These are phyloP conservation scores for Piscicola geometra DNA, from an alignment of 2,888 invertebrate genomes.

Conservation along the genomic window DNA sequence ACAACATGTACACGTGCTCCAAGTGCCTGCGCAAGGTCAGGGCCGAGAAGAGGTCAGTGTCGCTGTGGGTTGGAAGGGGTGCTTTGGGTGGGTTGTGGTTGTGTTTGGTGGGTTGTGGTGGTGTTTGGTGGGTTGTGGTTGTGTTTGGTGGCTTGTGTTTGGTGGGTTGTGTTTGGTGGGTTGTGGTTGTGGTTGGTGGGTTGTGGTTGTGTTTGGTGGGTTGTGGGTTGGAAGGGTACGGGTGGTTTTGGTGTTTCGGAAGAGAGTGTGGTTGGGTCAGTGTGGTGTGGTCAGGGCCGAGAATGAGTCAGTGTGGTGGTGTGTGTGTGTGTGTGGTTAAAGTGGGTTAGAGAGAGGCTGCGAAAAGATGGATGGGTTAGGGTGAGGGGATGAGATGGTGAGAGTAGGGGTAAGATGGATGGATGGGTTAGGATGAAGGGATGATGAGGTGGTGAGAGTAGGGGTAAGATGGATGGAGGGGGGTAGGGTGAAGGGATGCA, in stretches of 20 bases:
- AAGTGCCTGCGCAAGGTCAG: slow-evolving; percentile 90
- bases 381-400: not conserved
- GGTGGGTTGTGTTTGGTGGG: not conserved
- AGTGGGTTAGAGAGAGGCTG: no score
- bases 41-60: slow-evolving; percentile 75
- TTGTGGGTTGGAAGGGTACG: slow-evolving; percentile 59
- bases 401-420: no score
- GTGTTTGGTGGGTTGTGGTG: not conserved
- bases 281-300: no score
- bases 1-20: slow-evolving; percentile 95
- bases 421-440: no score
- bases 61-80: not conserved
- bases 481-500: not conserved
- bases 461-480: no score
- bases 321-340: no score
- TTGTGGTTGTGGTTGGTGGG: not conserved
- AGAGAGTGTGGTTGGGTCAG: no score
- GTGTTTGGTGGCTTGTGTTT: not conserved
- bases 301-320: no score
- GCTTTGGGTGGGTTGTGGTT: not conserved
- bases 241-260: no score
- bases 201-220: slow-evolving; percentile 68
- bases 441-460: no score
- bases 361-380: no score
- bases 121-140: slow-evolving; percentile 75